Percentiles rank a stretch among this genome's conserved stretches.
These are phyloP conservation scores for Brachypodius melanocephalos DNA, from an alignment of 2,113 vertebrate species.

Conservation along the genomic window DNA sequence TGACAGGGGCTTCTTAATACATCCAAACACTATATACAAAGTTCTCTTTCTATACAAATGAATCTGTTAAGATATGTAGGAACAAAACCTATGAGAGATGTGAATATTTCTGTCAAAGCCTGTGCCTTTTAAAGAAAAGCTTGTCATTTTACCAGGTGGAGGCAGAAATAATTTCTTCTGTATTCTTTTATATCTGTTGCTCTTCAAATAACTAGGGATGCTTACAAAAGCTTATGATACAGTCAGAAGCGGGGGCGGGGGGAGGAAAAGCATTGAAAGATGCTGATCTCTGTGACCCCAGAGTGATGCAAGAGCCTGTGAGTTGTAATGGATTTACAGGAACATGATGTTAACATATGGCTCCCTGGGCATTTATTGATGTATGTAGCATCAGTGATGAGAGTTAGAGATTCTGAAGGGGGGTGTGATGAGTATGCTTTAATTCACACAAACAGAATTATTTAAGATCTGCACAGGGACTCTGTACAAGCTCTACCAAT, in stretches of 20 bases:
- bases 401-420: neutral
- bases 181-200: neutral
- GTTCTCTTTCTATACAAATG: neutral
- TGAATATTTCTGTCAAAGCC: neutral
- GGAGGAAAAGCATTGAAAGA: neutral
- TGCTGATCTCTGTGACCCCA: neutral
- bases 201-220: neutral
- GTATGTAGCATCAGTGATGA: neutral
- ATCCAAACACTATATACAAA: neutral
- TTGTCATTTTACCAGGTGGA: neutral
- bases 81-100: neutral
- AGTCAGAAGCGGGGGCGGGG: neutral
- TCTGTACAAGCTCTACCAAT: neutral
- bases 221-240: neutral
- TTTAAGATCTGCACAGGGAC: neutral
- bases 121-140: neutral
- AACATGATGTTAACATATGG: neutral
- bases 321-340: neutral
- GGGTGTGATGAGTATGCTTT: neutral
- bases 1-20: neutral
- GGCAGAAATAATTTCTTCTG: neutral
- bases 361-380: neutral
- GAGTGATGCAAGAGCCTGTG: neutral
- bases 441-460: neutral
- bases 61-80: neutral